These are phyloP conservation scores for Rattus rattus DNA, from an alignment of 2,113 vertebrate species.

Conservation along the genomic window DNA sequence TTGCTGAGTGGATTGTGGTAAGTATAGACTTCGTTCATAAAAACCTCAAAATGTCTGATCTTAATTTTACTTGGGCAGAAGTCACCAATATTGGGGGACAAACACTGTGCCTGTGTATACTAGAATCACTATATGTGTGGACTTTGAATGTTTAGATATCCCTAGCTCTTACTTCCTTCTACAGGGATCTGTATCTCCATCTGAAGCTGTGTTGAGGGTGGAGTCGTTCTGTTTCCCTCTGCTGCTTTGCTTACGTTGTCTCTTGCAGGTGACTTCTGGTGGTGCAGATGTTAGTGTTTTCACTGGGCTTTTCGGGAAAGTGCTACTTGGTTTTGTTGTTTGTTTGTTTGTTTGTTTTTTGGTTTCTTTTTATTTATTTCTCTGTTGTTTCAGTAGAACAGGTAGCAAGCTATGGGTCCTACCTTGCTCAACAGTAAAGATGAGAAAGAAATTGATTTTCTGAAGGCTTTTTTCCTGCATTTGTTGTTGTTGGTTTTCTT, in stretches of 20 bases:
- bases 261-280: not conserved
- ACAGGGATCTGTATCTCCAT: not conserved
- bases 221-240: not conserved
- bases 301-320: not conserved
- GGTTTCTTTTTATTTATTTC: constrained; percentile 9
- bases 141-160: constrained; percentile 17
- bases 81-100: not conserved
- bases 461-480: not conserved
- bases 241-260: not conserved
- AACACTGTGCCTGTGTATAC: constrained; percentile 31
- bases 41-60: constrained; percentile 47
- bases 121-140: not conserved
- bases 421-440: not conserved
- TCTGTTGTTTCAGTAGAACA: not conserved
- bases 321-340: not conserved
- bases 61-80: constrained; percentile 53
- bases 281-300: not conserved
- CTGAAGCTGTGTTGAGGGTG: not conserved
- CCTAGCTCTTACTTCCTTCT: not conserved
- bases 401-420: constrained; percentile 16
- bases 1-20: constrained; percentile 98
- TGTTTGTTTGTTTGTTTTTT: no score
- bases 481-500: not conserved
- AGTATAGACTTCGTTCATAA: constrained; percentile 81
- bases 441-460: constrained; percentile 47